These are phyloP conservation scores for Drosophila demipolita DNA, from an alignment of 2,888 invertebrate species.

Conservation along the genomic window DNA sequence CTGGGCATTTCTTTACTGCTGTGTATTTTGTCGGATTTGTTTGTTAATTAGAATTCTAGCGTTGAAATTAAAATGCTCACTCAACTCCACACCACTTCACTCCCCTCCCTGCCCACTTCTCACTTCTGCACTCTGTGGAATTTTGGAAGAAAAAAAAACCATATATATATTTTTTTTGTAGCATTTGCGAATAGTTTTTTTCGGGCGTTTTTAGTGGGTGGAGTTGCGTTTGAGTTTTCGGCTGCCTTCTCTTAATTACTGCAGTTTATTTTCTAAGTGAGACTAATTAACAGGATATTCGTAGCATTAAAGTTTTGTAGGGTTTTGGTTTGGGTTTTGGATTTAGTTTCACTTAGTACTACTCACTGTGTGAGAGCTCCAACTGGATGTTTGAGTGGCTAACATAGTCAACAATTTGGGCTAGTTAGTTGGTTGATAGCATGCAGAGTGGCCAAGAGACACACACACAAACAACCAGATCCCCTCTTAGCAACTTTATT, in stretches of 20 bases:
- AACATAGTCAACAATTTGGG: conserved; percentile 66
- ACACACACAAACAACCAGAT: conserved; percentile 20
- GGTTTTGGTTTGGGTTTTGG: conserved; percentile 10
- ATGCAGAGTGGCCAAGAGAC: conserved; percentile 38
- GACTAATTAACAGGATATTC: conserved; percentile 84
- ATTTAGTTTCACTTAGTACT: conserved; percentile 12
- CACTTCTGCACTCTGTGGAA: conserved; percentile 4
- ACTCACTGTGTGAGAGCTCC: conserved; percentile 6
- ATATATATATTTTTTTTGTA: conserved; percentile 4
- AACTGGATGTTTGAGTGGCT: conserved; percentile 45
- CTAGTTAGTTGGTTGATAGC: conserved; percentile 66
- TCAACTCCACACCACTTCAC: conserved; percentile 9
- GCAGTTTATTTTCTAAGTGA: conserved; percentile 85
- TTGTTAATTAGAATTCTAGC: conserved; percentile 85
- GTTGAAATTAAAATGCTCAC: conserved; percentile 80
- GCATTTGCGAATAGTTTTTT: conserved; percentile 39
- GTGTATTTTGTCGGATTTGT: conserved; percentile 82
- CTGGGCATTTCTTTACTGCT: conserved; percentile 53
- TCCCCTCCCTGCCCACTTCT: not conserved
- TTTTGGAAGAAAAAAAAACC: conserved; percentile 7
- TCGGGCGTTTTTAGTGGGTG: conserved; percentile 48
- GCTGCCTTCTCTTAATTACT: conserved; percentile 83
- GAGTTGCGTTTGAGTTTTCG: conserved; percentile 36
- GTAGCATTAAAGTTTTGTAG: conserved; percentile 57
- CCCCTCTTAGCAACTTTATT: conserved; percentile 41